These are phyloP conservation scores for Steinernema hermaphroditum DNA, from an alignment of 2,888 invertebrate species.

Conservation along the genomic window DNA sequence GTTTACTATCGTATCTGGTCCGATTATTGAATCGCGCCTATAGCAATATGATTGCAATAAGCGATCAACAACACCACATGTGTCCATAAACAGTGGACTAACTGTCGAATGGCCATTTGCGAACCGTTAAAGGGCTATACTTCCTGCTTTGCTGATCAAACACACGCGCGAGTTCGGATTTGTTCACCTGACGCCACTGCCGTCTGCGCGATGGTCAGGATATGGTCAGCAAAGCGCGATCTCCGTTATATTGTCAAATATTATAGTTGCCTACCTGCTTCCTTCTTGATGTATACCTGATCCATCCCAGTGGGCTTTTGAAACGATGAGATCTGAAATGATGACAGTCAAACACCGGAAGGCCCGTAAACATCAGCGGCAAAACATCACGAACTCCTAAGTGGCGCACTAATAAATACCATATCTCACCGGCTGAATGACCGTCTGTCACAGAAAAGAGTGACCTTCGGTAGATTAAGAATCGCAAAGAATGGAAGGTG, in stretches of 20 bases:
- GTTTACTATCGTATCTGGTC: not conserved
- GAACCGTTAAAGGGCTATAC: not conserved
- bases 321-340: no score
- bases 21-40: not conserved
- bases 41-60: not conserved
- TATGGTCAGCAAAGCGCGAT: not conserved
- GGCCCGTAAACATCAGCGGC: no score
- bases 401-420: no score
- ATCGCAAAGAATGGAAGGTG: not conserved
- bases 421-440: not conserved
- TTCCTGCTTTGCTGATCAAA: slow-evolving; percentile 25
- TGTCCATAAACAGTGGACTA: slow-evolving; percentile 24
- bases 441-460: not conserved
- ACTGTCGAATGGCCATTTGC: not conserved
- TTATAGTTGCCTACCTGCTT: no score
- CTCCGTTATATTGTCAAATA: not conserved
- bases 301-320: no score
- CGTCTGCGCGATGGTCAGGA: not conserved
- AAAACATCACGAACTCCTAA: no score
- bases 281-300: no score
- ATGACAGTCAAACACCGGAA: no score
- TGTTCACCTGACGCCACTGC: slow-evolving; percentile 7
- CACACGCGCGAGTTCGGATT: slow-evolving; percentile 24
- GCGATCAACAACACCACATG: slow-evolving; percentile 1
- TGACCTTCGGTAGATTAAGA: slow-evolving; percentile 14